Conservation (phyloP, 1,140 invertebrate species). For the Monomorium pharaonis region DNA sequence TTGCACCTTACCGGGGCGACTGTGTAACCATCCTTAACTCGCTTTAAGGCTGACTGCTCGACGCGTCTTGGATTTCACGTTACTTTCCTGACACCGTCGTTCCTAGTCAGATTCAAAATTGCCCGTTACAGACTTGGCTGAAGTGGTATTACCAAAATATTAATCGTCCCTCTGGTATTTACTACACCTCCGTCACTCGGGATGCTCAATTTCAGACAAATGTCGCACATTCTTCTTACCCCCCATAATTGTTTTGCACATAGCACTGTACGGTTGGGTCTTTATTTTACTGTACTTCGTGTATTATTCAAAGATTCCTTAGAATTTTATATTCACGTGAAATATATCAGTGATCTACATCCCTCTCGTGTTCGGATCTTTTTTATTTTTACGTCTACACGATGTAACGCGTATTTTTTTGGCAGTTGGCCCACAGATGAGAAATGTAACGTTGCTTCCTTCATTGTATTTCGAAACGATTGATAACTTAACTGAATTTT, state of each 20-base stretch:
- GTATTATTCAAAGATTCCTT: neutral
- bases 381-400: neutral
- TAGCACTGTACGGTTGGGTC: neutral
- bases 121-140: neutral
- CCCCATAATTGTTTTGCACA: neutral
- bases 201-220: neutral
- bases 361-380: neutral
- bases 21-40: constrained; percentile 74
- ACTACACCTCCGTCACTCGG: neutral
- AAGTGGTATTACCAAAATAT: neutral
- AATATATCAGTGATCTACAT: neutral
- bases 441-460: neutral
- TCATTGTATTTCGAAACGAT: constrained; percentile 8
- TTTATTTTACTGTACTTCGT: neutral
- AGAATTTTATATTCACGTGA: neutral
- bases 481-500: constrained; percentile 19
- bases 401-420: neutral
- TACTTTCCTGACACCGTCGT: constrained; percentile 65
- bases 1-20: constrained; percentile 74
- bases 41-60: constrained; percentile 70
- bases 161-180: neutral
- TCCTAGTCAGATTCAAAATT: constrained; percentile 47
- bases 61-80: constrained; percentile 70
- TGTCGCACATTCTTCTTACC: neutral
- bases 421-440: neutral